phyloP scores from a whole-genome alignment of 2,797 vertebrate species.

The Distichodus sexfasciatus region DNA sequence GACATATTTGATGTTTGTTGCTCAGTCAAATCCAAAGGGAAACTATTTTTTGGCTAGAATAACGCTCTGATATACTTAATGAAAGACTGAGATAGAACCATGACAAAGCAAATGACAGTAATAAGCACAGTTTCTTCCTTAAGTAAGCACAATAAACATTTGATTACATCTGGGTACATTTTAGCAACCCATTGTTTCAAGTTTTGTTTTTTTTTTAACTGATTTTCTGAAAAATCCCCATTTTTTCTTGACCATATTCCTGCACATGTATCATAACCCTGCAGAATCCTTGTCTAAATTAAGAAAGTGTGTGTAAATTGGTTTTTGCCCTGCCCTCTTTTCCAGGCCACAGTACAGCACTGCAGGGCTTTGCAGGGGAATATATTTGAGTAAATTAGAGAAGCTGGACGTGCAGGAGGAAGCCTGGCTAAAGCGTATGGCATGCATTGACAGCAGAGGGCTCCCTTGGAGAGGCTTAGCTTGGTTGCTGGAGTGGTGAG shows the following conservation, averaged over 20 bases:
- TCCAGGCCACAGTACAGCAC: slow-evolving; percentile 32
- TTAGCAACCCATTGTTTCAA: not conserved
- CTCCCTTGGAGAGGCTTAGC: slow-evolving; percentile 58
- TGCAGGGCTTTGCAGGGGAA: slow-evolving; percentile 45
- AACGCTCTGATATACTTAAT: too few relatives aligned
- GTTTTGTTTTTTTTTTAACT: too few relatives aligned
- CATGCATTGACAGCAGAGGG: slow-evolving; percentile 63
- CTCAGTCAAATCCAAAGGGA: not conserved
- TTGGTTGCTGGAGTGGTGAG: slow-evolving; percentile 45
- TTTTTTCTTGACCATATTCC: too few relatives aligned
- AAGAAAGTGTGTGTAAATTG: not conserved
- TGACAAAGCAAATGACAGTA: not conserved
- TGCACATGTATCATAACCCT: not conserved
- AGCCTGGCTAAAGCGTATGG: not conserved
- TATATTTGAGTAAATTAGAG: slow-evolving; percentile 51
- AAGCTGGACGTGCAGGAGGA: not conserved
- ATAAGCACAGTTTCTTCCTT: not conserved
- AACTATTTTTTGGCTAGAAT: too few relatives aligned
- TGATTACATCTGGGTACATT: not conserved
- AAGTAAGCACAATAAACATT: not conserved
- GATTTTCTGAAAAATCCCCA: too few relatives aligned
- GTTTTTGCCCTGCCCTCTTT: slow-evolving; percentile 1
- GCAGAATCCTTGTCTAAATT: not conserved
- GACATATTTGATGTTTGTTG: not conserved
- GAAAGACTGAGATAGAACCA: too few relatives aligned